Conservation (phyloP, 2,113 vertebrate species). For the Podilymbus podiceps region DNA sequence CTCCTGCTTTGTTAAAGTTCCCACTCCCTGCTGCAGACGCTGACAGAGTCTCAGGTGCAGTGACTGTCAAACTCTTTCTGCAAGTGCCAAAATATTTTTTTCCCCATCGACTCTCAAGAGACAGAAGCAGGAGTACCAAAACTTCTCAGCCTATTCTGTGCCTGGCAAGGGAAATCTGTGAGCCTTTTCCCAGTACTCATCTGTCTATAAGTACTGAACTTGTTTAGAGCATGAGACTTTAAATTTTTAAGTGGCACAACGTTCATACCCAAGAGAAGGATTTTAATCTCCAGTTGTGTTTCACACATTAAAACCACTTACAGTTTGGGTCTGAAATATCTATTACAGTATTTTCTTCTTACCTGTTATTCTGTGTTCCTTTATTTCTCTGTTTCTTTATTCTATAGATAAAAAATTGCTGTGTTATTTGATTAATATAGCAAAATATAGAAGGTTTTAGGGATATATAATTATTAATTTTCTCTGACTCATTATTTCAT, state of each 20-base stretch:
- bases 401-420: background rate
- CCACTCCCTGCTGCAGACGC: background rate
- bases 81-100: background rate
- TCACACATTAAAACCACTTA: background rate
- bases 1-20: background rate
- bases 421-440: background rate
- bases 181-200: background rate
- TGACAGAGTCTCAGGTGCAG: background rate
- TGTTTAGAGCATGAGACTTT: background rate
- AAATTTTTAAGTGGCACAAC: background rate
- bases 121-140: background rate
- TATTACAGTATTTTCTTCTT: background rate
- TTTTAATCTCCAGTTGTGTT: background rate
- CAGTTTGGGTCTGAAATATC: background rate
- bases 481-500: background rate
- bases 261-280: background rate
- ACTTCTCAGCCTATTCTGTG: background rate
- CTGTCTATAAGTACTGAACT: background rate
- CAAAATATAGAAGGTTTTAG: background rate
- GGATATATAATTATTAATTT: background rate
- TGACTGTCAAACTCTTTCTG: background rate
- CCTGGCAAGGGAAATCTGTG: background rate
- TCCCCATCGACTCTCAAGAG: background rate
- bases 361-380: background rate
- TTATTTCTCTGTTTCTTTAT: background rate